Evolutionary conservation across 2,113 vertebrate genomes (phyloP), one percentile per base, ranked within the genome.

Genomic region (Micromys minutus): DNA sequence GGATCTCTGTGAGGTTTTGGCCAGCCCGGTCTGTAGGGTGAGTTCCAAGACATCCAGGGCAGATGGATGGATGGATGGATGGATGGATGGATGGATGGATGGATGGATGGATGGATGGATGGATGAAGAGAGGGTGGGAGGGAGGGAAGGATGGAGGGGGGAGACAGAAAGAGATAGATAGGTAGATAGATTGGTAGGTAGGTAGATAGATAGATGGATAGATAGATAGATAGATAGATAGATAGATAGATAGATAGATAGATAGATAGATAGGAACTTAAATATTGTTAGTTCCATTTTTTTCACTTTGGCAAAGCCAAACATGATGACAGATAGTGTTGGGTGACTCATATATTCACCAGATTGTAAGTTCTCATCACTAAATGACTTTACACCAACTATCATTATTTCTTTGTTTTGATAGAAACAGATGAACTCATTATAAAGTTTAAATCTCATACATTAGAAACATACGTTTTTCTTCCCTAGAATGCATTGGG

Each of bases 241-340:
- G 5, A 50, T 52, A 52, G 50, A 52, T 52, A 52, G 7, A 52
- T 52, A 52, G 50, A 52, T n/a, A 50, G 50, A 50, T 50, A 50
- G 5, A 50, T 52, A 52, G 50, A 52, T 52, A 52, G 7, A 52
- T 52, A 52, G 50, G 11, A 29, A 88, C n/a, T 52, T 77, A 83
- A 50, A 63, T 86, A 29, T 47, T 24, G 12, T 45, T 96, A 19
- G 34, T 93, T 80, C 45, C 11, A 87, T 29, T 16, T 47, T 93
- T 97, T 97, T 95, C 61, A 91, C 93, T 95, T 87, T 87, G 42
- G 17, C 55, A 93, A 67, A 59, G 92, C 34, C 42, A 93, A 67
- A 69, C 59, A 31, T 50, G 67, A 50, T 83, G 75, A 76, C 67
- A 90, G 57, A 83, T 86, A 45, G 34, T 91, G 61, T 92, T 74